Conservation (phyloP, 1,140 invertebrate species). For the Campoletis sonorensis region DNA sequence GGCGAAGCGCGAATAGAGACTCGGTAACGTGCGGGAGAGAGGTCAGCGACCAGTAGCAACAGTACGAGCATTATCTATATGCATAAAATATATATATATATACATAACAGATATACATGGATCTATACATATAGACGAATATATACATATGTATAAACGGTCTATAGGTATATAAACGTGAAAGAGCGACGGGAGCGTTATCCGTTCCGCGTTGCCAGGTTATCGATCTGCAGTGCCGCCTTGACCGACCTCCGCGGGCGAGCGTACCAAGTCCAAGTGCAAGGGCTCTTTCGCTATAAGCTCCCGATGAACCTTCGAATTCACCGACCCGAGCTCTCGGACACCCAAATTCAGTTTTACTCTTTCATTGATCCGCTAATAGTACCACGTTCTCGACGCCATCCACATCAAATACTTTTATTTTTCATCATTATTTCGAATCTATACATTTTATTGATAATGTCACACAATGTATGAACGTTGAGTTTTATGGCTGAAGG, state of each 20-base stretch:
- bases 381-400: neutral
- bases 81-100: slow-evolving; percentile 14
- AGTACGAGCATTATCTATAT: slow-evolving; percentile 16
- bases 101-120: slow-evolving; percentile 33
- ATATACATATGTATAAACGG: slow-evolving; percentile 43
- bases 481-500: no score
- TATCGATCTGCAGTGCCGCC: slow-evolving; percentile 74
- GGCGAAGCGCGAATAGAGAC: slow-evolving; percentile 39
- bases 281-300: slow-evolving; percentile 63
- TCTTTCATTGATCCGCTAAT: neutral
- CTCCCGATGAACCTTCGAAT: slow-evolving; percentile 16
- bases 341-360: neutral
- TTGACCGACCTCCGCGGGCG: slow-evolving; percentile 73
- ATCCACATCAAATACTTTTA: neutral
- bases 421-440: no score
- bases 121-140: slow-evolving; percentile 5
- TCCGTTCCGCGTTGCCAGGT: slow-evolving; percentile 69
- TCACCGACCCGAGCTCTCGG: neutral
- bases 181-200: slow-evolving; percentile 59
- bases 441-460: no score
- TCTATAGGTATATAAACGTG: slow-evolving; percentile 23
- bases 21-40: slow-evolving; percentile 44
- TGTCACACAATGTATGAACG: no score
- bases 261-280: slow-evolving; percentile 74
- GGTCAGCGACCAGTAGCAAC: slow-evolving; percentile 56